phyloP scores from a whole-genome alignment of 2,888 invertebrate genomes.

The Thereva nobilitata region DNA sequence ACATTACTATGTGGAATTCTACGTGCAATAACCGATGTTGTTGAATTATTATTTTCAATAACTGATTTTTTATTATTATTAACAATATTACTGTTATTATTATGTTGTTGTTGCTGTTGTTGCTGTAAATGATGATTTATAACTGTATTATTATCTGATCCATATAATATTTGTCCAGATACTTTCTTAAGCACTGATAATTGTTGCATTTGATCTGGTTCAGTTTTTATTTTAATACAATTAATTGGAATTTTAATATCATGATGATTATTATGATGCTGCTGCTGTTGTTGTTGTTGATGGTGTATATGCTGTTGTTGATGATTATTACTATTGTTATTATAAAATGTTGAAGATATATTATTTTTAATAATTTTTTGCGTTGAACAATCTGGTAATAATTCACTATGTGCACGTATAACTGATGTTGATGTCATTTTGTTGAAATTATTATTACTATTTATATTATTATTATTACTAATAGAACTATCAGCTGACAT shows the following conservation, averaged over 20 bases:
- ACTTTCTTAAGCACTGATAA: neutral
- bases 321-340: slow-evolving; percentile 7
- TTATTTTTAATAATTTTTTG: slow-evolving; percentile 25
- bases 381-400: slow-evolving; percentile 24
- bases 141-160: neutral
- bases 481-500: slow-evolving; percentile 59
- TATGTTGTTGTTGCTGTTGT: slow-evolving; percentile 9
- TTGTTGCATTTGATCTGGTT: slow-evolving; percentile 14
- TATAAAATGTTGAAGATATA: neutral
- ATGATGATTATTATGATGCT: neutral
- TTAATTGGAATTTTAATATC: neutral
- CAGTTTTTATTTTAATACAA: slow-evolving; percentile 7
- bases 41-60: neutral
- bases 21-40: slow-evolving; percentile 44
- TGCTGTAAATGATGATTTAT: neutral
- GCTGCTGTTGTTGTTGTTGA: neutral
- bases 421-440: slow-evolving; percentile 39
- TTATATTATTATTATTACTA: slow-evolving; percentile 51
- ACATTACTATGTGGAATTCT: slow-evolving; percentile 55
- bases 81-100: neutral
- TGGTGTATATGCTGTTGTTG: neutral
- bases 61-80: neutral
- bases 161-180: too few relatives aligned
- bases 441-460: slow-evolving; percentile 32
- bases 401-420: slow-evolving; percentile 17